Evolutionary conservation across 2,113 vertebrate species (phyloP), one percentile per base, ranked within the genome.

Genomic region (Phrynocephalus versicolor): DNA sequence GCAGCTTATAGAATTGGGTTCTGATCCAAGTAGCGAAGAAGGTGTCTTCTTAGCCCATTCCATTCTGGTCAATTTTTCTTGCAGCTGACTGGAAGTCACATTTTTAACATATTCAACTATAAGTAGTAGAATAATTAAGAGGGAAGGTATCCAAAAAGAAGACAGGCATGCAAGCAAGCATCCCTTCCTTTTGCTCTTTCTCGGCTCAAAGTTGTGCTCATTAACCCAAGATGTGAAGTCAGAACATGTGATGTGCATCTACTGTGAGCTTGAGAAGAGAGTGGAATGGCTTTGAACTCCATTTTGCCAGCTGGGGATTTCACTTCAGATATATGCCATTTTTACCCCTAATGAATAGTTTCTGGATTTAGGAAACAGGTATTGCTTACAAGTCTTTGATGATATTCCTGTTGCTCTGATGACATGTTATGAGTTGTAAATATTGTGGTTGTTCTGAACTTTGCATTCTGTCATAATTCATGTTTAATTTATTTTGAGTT

Each of bases 231-330:
- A 51, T 8, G 45, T 65, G 15, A 55, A 41, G 6, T 35, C n/a
- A 65, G 62, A 41, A 77, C 55, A 84, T 7, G 19, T 84, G 64
- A 27, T 6, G 51, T 62, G 12, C 13, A 9, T 67, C 23, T 45
- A 64, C 7, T 80, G 72, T 35, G 41, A 30, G n/a, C 25, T 23
- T n/a, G 15, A 65, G 69, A 55, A 79, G 27, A 65, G 84, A 39
- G 70, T 82, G 35, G 89, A 64, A 65, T 19, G 23, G 1, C 35
- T 72, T 16, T 86, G 79, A 90, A 85, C 83, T 91, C 85, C 87
- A 88, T 94, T 69, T 87, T 92, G 88, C 91, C 90, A 67, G 86
- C 87, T 88, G 81, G 90, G 87, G 93, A 73, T 33, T 33, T 87
- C 91, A 89, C 83, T 86, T 87, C 75, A 92, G 88, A 71, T 89